Percentiles rank a stretch among this genome's conserved stretches.
phyloP scores from a whole-genome alignment of 2,888 invertebrate species.

The Drosophila greeni region DNA sequence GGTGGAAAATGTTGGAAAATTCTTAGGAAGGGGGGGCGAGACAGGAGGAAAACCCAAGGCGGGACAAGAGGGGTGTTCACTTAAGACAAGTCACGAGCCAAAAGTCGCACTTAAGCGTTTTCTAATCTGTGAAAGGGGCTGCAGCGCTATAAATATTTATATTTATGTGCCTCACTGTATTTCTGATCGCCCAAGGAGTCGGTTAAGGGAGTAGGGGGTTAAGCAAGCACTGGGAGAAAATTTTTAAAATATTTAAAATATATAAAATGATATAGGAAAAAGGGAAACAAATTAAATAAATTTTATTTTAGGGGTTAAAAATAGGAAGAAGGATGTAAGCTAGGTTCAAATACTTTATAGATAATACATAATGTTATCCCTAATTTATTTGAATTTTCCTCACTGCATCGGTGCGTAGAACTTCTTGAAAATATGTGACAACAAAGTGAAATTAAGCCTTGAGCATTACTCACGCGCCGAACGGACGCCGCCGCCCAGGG shows the following conservation, averaged over 20 bases:
- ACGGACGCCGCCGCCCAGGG: slow-evolving; percentile 18
- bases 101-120: slow-evolving; percentile 75
- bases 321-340: too few species aligned
- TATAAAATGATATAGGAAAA: fast-evolving
- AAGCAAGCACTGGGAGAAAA: background rate
- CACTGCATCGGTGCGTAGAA: slow-evolving; percentile 12
- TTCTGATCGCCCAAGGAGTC: slow-evolving; percentile 18
- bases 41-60: background rate
- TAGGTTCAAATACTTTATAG: too few species aligned
- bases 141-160: slow-evolving; percentile 66
- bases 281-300: too few species aligned
- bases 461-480: slow-evolving; percentile 65
- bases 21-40: background rate
- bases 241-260: too few species aligned
- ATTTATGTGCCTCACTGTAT: slow-evolving; percentile 55
- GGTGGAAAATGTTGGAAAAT: slow-evolving; percentile 26
- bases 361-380: background rate
- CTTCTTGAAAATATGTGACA: slow-evolving; percentile 65
- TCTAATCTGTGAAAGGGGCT: slow-evolving; percentile 66
- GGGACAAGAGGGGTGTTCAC: slow-evolving; percentile 44
- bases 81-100: slow-evolving; percentile 76
- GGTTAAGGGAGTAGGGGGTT: background rate
- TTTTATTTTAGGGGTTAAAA: too few species aligned
- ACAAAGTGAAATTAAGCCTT: slow-evolving; percentile 69
- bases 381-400: background rate